phyloP scores from a whole-genome alignment of 2,797 vertebrate genomes.

The Microctenopoma lineatum region DNA sequence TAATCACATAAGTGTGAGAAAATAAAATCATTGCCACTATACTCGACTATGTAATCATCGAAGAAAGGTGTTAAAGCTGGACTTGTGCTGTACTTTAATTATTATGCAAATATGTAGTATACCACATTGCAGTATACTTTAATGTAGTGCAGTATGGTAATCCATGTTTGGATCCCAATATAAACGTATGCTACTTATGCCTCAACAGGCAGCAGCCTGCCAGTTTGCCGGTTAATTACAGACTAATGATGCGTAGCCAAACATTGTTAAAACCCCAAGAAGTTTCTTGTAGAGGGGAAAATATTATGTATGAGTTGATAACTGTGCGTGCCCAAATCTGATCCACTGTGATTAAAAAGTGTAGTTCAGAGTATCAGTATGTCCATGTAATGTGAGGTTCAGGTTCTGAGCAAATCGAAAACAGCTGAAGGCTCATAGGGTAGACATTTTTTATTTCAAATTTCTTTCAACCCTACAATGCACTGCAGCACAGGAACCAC shows the following conservation, averaged over 20 bases:
- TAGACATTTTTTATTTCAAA: background rate
- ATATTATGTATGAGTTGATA: background rate
- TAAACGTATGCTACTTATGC: background rate
- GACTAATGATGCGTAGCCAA: background rate
- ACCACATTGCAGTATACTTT: conserved; percentile 5
- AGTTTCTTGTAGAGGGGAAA: too few relatives aligned
- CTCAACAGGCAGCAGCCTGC: conserved; percentile 13
- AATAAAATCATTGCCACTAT: background rate
- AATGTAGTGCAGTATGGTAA: too few relatives aligned
- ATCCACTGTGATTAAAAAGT: conserved; percentile 21
- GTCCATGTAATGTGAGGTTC: background rate
- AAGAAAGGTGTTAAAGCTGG: background rate
- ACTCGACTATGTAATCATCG: background rate
- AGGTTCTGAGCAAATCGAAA: conserved; percentile 9
- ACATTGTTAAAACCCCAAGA: background rate
- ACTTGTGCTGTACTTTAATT: background rate
- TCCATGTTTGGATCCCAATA: background rate
- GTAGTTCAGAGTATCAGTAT: background rate
- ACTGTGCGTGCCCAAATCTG: background rate
- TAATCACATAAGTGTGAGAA: conserved; percentile 8
- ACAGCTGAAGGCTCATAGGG: background rate
- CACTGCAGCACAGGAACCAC: background rate
- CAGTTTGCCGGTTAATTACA: conserved; percentile 2
- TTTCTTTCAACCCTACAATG: background rate
- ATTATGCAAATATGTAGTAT: background rate